Evolutionary conservation across 2,113 vertebrate genomes (phyloP).

Genomic region (Hyaena hyaena): DNA sequence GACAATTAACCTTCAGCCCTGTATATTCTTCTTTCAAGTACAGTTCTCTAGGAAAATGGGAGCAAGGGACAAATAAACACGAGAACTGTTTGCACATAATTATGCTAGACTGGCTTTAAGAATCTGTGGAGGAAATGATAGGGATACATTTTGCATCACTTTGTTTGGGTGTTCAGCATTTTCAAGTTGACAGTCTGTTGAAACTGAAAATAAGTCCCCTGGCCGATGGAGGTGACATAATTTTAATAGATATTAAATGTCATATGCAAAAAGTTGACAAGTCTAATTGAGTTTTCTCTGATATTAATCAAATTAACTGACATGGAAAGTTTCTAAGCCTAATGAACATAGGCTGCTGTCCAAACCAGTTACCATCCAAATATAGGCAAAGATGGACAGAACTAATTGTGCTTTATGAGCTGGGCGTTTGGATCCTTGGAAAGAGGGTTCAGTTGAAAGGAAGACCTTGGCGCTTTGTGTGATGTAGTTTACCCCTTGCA

Average conservation of each 20-base stretch:
- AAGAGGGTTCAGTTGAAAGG: background rate
- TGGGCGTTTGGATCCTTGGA: background rate
- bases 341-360: constrained; percentile 81
- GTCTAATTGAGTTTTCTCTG: constrained; percentile 83
- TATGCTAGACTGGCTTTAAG: constrained; percentile 25
- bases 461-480: background rate
- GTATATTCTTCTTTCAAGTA: constrained; percentile 45
- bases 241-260: constrained; percentile 83
- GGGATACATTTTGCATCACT: constrained; percentile 37
- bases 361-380: constrained; percentile 77
- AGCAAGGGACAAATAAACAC: constrained; percentile 59
- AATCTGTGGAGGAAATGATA: constrained; percentile 34
- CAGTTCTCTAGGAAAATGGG: constrained; percentile 36
- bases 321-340: constrained; percentile 76
- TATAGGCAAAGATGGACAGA: constrained; percentile 8
- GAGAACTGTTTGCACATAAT: constrained; percentile 56
- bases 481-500: background rate
- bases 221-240: constrained; percentile 77
- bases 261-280: constrained; percentile 77
- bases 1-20: constrained; percentile 66
- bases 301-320: constrained; percentile 84
- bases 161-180: constrained; percentile 75
- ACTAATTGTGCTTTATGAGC: background rate
- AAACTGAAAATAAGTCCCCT: constrained; percentile 74
- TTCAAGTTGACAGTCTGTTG: constrained; percentile 69